Evolutionary conservation across 2,888 invertebrate species (phyloP).

Genomic region (Eubasilissa splendida): DNA sequence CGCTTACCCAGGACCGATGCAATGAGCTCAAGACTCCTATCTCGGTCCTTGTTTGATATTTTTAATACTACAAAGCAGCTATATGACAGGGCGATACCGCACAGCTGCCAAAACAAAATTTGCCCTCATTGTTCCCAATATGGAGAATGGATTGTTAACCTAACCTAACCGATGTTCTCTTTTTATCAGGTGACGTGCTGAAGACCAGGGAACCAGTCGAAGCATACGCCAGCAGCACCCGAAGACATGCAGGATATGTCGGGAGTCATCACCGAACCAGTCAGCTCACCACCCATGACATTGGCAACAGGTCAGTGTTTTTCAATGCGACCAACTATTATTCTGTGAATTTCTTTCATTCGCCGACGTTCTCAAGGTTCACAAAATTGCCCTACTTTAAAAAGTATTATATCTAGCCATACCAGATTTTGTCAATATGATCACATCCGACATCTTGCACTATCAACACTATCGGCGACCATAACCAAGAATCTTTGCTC

Average conservation of each 20-base stretch:
- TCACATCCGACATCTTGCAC: not conserved
- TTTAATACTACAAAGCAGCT: no score
- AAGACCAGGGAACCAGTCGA: not conserved
- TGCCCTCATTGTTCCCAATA: not conserved
- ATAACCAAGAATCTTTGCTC: not conserved
- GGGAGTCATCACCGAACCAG: slow-evolving; percentile 51
- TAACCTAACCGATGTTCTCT: not conserved
- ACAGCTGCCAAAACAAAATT: no score
- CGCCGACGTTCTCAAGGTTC: not conserved
- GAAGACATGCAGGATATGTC: slow-evolving; percentile 57
- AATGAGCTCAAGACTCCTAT: no score
- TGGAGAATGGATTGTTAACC: not conserved
- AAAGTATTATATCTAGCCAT: no score
- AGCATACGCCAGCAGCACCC: slow-evolving; percentile 15
- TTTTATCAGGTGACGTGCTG: slow-evolving; percentile 1
- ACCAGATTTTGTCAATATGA: not conserved
- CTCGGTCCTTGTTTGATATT: no score
- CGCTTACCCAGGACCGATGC: not conserved
- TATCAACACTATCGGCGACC: not conserved
- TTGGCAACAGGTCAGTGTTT: slow-evolving; percentile 33
- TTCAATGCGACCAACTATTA: no score
- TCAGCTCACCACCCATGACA: slow-evolving; percentile 49
- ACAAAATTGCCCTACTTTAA: not conserved
- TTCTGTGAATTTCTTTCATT: not conserved
- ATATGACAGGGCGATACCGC: no score